A percentile compares a stretch with the other conserved stretches of the same genome.
These are phyloP conservation scores for Chloebia gouldiae DNA, from an alignment of 2,113 vertebrate genomes.

Conservation along the genomic window DNA sequence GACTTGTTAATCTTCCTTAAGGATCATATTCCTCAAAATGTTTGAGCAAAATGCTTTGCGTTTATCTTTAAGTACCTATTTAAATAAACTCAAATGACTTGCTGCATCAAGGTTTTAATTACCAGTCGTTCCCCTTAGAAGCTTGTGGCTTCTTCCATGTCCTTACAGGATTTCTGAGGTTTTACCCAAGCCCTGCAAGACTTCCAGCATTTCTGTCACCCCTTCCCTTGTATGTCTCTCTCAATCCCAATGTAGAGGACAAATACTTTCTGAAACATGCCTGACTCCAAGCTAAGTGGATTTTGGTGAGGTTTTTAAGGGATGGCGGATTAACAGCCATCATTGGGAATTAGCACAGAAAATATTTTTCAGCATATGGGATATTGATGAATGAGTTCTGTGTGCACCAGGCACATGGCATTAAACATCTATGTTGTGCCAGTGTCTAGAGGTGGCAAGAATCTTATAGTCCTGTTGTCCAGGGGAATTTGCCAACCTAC, in stretches of 20 bases:
- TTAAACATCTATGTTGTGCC: not conserved
- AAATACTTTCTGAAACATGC: not conserved
- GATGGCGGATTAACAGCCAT: not conserved
- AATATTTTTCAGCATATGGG: not conserved
- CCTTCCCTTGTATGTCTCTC: not conserved
- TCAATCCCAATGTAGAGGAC: not conserved
- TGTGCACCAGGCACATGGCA: not conserved
- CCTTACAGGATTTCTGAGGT: not conserved
- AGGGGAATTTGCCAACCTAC: not conserved
- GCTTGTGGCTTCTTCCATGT: not conserved
- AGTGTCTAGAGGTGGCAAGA: not conserved
- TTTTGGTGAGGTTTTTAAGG: not conserved
- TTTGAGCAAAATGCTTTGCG: conserved; percentile 28
- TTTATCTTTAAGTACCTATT: conserved; percentile 34
- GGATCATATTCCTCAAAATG: conserved; percentile 35
- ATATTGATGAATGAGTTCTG: not conserved
- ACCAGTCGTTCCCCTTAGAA: not conserved
- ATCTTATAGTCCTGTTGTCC: not conserved
- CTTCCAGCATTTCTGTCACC: not conserved
- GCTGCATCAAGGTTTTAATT: conserved; percentile 28
- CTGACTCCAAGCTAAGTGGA: not conserved
- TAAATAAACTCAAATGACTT: conserved; percentile 33
- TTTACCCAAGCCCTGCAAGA: not conserved
- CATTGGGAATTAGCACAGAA: conserved; percentile 4
- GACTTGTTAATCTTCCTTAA: conserved; percentile 45